These are phyloP conservation scores for Enteromius unitaeniatus DNA, from an alignment of 2,797 vertebrate genomes.

Conservation along the genomic window DNA sequence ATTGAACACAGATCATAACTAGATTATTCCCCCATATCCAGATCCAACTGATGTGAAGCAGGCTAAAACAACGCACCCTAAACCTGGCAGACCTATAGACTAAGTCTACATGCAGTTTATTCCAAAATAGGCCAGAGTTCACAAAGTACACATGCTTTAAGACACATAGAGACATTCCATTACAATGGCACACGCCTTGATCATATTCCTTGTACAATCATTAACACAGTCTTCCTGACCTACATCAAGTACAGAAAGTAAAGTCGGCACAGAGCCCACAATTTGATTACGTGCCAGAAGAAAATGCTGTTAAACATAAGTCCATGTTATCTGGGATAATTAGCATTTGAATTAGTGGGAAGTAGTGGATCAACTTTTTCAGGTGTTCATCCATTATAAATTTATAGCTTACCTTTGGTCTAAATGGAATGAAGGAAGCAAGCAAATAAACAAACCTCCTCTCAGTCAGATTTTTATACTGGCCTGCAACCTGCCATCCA, in stretches of 20 bases:
- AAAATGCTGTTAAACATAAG: constrained; percentile 39
- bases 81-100: constrained; percentile 1
- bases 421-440: background rate
- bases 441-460: constrained; percentile 3
- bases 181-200: constrained; percentile 28
- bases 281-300: constrained; percentile 7
- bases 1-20: constrained; percentile 31
- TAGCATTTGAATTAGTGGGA: constrained; percentile 32
- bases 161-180: constrained; percentile 24
- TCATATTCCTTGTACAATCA: constrained; percentile 47
- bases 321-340: constrained; percentile 53
- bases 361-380: background rate
- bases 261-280: constrained; percentile 6
- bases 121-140: background rate
- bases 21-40: constrained; percentile 18
- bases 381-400: background rate
- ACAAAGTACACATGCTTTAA: constrained; percentile 7
- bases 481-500: background rate
- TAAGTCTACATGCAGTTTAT: background rate
- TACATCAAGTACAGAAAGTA: constrained; percentile 31
- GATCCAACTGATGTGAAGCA: constrained; percentile 24
- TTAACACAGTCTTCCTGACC: constrained; percentile 43
- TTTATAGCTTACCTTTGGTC: background rate
- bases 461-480: background rate
- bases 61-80: background rate